A percentile compares a stretch with the other conserved stretches of the same genome.
Conservation (phyloP, 2,888 invertebrate genomes). For the Spodoptera exigua region DNA sequence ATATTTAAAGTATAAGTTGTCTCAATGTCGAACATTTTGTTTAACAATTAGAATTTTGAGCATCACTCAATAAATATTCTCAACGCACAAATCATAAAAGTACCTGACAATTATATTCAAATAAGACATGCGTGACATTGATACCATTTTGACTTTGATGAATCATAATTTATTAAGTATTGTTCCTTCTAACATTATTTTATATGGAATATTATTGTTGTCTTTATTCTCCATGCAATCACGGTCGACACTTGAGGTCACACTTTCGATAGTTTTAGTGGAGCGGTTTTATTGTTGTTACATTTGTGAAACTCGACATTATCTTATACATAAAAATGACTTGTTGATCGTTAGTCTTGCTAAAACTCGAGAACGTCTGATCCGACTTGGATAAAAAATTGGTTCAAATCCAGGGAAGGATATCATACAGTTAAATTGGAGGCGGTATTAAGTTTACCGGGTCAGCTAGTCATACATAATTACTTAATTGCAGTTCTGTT, state of each 20-base stretch:
- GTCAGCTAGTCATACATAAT: no score
- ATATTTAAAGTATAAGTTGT: no score
- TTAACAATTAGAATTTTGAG: no score
- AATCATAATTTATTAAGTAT: constrained; percentile 44
- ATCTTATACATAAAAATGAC: no score
- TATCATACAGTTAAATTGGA: no score
- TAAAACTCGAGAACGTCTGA: no score
- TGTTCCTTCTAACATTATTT: constrained; percentile 27
- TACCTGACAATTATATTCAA: constrained; percentile 57
- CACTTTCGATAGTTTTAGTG: constrained; percentile 15
- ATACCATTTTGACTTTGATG: constrained; percentile 48
- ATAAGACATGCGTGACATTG: constrained; percentile 52
- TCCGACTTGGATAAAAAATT: no score
- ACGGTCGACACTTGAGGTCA: background rate
- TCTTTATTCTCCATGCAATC: constrained; percentile 3
- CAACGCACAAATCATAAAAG: constrained; percentile 14
- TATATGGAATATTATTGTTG: constrained; percentile 16
- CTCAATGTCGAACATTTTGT: no score
- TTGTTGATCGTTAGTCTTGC: no score
- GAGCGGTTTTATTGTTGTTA: background rate
- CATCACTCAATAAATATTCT: constrained; percentile 36
- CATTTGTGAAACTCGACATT: constrained; percentile 3
- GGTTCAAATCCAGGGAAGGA: no score
- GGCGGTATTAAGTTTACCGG: no score
- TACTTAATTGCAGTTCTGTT: no score